Evolutionary conservation across 2,797 vertebrate species (phyloP).

Genomic region (Hypotaenidia okinawae): DNA sequence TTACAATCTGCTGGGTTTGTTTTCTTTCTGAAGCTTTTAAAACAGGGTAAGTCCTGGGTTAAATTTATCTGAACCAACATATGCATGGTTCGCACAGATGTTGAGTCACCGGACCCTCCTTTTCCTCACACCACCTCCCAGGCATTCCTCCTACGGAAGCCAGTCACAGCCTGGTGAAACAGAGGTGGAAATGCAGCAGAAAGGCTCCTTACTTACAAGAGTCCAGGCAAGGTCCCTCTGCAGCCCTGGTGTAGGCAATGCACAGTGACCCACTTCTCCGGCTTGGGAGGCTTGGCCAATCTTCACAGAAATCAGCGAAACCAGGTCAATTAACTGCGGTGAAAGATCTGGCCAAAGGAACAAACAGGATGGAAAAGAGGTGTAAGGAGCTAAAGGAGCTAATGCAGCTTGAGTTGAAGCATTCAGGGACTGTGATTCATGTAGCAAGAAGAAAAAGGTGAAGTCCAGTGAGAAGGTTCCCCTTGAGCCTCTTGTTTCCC

Average conservation of each 20-base stretch:
- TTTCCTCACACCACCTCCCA: not conserved
- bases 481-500: not conserved
- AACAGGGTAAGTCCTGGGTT: not conserved
- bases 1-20: not conserved
- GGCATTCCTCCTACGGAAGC: not conserved
- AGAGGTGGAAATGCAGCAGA: not conserved
- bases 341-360: slow-evolving; percentile 1
- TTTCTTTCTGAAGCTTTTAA: slow-evolving; percentile 3
- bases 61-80: not conserved
- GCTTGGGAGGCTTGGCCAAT: slow-evolving; percentile 4
- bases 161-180: not conserved
- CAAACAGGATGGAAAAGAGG: not conserved
- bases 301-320: slow-evolving; percentile 23
- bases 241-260: not conserved
- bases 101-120: not conserved
- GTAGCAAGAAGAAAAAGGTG: not conserved
- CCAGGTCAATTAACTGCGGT: not conserved
- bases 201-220: not conserved
- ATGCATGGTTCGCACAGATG: rapidly evolving
- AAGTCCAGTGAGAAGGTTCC: slow-evolving; percentile 8
- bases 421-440: not conserved
- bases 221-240: not conserved
- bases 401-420: not conserved
- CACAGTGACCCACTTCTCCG: not conserved
- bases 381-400: slow-evolving; percentile 23